Conservation (phyloP, 1,140 invertebrate genomes). For the Drosophila micromelanica region DNA sequence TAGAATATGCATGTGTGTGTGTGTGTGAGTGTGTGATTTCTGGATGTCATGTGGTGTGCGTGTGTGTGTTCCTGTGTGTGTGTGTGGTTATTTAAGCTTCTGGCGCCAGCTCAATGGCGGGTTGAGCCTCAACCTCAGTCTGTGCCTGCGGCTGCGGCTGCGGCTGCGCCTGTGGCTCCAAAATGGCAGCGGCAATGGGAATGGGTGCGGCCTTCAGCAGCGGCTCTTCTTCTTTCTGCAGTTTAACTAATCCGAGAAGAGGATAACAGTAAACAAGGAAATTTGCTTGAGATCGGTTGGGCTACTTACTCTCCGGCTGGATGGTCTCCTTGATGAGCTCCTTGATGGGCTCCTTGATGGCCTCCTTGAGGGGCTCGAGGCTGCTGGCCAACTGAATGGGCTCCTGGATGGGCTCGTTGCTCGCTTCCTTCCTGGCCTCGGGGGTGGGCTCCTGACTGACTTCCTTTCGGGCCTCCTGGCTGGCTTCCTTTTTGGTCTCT, state of each 20-base stretch:
- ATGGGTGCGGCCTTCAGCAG: constrained; percentile 43
- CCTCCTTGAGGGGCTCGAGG: constrained; percentile 17
- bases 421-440: background rate
- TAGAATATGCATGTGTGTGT: constrained; percentile 40
- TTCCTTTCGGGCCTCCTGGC: constrained; percentile 25
- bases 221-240: constrained; percentile 25
- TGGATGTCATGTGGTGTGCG: constrained; percentile 21
- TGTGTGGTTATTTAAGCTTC: constrained; percentile 26
- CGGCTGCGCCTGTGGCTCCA: constrained; percentile 22
- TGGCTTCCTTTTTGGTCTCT: constrained; percentile 14
- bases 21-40: constrained; percentile 34
- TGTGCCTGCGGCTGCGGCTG: constrained; percentile 38
- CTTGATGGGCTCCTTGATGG: constrained; percentile 28
- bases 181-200: constrained; percentile 25
- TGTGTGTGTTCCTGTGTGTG: background rate
- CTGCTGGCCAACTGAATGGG: constrained; percentile 9
- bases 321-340: constrained; percentile 34
- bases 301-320: constrained; percentile 49
- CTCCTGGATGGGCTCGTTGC: background rate
- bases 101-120: constrained; percentile 33
- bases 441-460: background rate
- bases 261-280: too few species aligned
- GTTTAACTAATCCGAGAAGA: constrained; percentile 4
- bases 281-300: too few species aligned
- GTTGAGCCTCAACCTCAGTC: constrained; percentile 33